A percentile compares a stretch with the other conserved stretches of the same genome.
Conservation (phyloP, 2,888 invertebrate genomes). For the Dynastes hyllus region DNA sequence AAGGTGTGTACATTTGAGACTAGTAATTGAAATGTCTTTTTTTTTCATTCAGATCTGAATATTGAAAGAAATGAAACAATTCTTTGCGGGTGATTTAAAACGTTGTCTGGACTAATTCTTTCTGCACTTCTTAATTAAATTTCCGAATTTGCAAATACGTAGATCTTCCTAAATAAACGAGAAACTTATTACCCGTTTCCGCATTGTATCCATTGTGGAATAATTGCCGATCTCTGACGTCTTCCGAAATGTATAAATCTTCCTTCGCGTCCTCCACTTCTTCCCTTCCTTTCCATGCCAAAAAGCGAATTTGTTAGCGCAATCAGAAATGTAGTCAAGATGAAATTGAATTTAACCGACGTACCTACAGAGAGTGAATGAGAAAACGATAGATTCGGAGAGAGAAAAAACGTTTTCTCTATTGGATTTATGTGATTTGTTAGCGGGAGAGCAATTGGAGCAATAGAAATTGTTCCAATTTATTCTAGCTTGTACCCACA, state of each 20-base stretch:
- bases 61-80: too few relatives aligned
- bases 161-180: too few relatives aligned
- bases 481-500: neutral
- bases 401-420: neutral
- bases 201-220: neutral
- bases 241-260: neutral
- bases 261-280: neutral
- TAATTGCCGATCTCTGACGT: neutral
- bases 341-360: constrained; percentile 24
- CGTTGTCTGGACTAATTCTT: too few relatives aligned
- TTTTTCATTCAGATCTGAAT: too few relatives aligned
- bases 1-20: too few relatives aligned
- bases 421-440: constrained; percentile 29
- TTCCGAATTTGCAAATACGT: too few relatives aligned
- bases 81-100: too few relatives aligned
- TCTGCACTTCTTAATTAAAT: too few relatives aligned
- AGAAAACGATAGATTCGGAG: neutral
- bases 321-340: constrained; percentile 27
- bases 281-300: too few relatives aligned
- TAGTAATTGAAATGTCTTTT: too few relatives aligned
- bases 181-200: neutral
- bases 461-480: constrained; percentile 25
- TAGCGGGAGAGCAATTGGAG: constrained; percentile 5
- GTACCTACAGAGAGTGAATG: neutral
- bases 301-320: neutral